Evolutionary conservation across 2,888 invertebrate species (phyloP), one percentile per base, ranked within the genome.

Genomic region (Junonia oenone): DNA sequence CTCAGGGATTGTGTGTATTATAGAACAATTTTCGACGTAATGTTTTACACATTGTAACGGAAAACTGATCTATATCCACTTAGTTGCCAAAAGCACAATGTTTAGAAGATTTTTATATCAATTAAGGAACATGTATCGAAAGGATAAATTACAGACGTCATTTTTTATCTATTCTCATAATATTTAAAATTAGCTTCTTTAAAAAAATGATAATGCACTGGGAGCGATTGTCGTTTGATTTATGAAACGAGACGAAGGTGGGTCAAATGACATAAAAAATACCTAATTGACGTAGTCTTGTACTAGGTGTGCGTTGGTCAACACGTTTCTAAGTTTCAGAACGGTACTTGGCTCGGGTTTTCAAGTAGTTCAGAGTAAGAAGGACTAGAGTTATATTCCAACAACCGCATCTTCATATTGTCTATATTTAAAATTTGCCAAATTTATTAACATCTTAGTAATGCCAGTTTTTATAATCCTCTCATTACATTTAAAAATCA

Each of bases 41-140:
- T 55, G 43, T 37, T 46, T 35, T 45, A 55, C 49, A 27, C 33
- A n/a, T 14, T 43, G 26, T 43, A 26, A 22, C 22, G 22, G 22
- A 49, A 45, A 51, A 56, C 37, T 56, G 38, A 11, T 56, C 47
- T 51, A 51, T 22, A 52, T 52, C 26, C 35, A 31, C 43, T 27
- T 29, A 40, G 46, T 27, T 56, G 56, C 56, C 56, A 56, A 56
- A 51, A 56, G 56, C 56, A 51, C 51, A 56, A 55, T 37, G 45
- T 51, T 56, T 51, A 43, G 38, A 51, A 46, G 17, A 40, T 43
- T 56, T n/a, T 56, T 56, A 56, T 43, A 51, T 51, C 47, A 33
- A 17, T 43, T 56, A 55, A 55, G 55, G 50, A 33, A n/a, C 31
- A n/a, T 45, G 40, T 48, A 22, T 51, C 22, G 26, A 37, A 17